Conservation (phyloP, 2,113 vertebrate genomes). For the Ivindomyrus marchei region DNA sequence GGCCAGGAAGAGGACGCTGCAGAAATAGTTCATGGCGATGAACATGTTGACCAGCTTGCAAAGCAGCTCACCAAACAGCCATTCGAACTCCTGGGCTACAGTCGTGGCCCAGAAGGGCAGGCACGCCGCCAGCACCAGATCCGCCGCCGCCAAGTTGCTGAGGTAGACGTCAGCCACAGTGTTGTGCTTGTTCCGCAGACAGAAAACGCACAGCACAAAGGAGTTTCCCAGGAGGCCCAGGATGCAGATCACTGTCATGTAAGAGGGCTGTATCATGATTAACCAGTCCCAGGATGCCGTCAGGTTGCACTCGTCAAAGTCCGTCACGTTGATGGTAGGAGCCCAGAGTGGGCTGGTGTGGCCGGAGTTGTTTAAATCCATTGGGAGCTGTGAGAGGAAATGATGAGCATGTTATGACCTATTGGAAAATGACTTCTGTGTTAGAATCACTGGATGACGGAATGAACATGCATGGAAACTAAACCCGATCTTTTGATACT, state of each 20-base stretch:
- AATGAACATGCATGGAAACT: background rate
- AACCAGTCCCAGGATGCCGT: slow-evolving; percentile 51
- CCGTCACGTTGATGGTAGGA: background rate
- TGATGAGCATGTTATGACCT: background rate
- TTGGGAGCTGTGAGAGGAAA: slow-evolving; percentile 12
- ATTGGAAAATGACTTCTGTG: background rate
- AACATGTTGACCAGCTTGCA: slow-evolving; percentile 64
- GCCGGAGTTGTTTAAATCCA: slow-evolving; percentile 23
- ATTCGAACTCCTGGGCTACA: slow-evolving; percentile 62
- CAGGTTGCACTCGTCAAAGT: slow-evolving; percentile 30
- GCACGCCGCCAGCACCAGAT: slow-evolving; percentile 65
- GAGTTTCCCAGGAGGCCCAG: slow-evolving; percentile 66
- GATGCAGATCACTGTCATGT: slow-evolving; percentile 69
- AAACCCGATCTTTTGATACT: background rate
- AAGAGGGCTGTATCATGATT: slow-evolving; percentile 58
- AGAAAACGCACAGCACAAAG: slow-evolving; percentile 69
- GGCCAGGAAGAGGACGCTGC: slow-evolving; percentile 73
- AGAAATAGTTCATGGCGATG: slow-evolving; percentile 67
- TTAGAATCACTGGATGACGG: background rate
- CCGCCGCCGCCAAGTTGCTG: slow-evolving; percentile 70
- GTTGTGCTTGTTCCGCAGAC: slow-evolving; percentile 63
- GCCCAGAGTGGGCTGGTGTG: background rate
- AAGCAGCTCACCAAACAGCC: slow-evolving; percentile 70
- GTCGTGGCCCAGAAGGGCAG: slow-evolving; percentile 80
- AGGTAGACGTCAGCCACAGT: slow-evolving; percentile 81